These are phyloP conservation scores for Notoglanidium macrostoma DNA, from an alignment of 2,797 vertebrate species.

Conservation along the genomic window DNA sequence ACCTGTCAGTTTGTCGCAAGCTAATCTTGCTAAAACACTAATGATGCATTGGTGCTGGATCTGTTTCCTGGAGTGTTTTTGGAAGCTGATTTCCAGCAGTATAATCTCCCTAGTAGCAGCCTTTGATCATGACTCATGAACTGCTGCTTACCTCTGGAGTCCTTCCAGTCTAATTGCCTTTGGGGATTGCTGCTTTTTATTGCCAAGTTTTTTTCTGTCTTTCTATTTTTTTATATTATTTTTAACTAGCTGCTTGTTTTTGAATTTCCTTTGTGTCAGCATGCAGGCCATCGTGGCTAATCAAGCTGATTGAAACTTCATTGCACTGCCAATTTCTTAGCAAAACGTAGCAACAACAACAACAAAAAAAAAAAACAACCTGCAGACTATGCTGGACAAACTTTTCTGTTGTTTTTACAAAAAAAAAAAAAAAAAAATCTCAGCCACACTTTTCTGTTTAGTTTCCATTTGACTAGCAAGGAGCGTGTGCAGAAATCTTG, in stretches of 20 bases:
- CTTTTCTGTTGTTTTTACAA: slow-evolving; percentile 5
- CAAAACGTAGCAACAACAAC: background rate
- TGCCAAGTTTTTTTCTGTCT: background rate
- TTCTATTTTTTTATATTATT: background rate
- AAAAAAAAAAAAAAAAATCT: background rate
- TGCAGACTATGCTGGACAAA: background rate
- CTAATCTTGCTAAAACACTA: no score
- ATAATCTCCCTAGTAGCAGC: slow-evolving; percentile 6
- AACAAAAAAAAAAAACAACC: background rate
- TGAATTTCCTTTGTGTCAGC: slow-evolving; percentile 27
- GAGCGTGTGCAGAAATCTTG: background rate
- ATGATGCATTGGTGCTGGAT: background rate
- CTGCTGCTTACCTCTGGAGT: slow-evolving; percentile 20
- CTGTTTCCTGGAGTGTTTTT: slow-evolving; percentile 7
- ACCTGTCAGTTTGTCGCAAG: background rate
- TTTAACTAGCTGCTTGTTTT: slow-evolving; percentile 33
- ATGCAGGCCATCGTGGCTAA: slow-evolving; percentile 23
- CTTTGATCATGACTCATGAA: slow-evolving; percentile 14
- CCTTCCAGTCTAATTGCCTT: slow-evolving; percentile 18
- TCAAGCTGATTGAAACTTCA: slow-evolving; percentile 40
- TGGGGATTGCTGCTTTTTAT: background rate
- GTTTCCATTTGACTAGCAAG: background rate
- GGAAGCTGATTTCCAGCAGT: slow-evolving; percentile 11
- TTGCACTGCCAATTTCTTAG: slow-evolving; percentile 13
- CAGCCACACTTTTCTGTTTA: background rate